Base-by-base conservation (phyloP, 92 coral and sea anemone species). In the Phenganax subtilis region DNA sequence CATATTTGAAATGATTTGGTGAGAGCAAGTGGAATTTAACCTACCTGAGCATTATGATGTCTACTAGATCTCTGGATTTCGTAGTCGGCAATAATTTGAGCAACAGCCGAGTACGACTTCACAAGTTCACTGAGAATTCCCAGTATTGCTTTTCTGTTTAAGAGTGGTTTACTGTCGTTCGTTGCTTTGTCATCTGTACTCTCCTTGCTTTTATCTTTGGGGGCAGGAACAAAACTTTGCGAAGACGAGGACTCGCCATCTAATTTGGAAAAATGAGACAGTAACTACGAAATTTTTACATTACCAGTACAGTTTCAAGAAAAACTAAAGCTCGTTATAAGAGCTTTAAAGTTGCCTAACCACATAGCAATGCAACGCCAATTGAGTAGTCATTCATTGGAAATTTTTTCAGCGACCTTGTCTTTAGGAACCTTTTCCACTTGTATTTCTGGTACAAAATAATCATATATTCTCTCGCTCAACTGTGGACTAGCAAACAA, bases 71-170 rank as follows among this genome's bases (percentile, higher is more conserved):
- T 63, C 74, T 79, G 83, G 11, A 79, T 54, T 79, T 79, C 83
- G 79, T 90, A 94, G 65, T 94, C 98, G 6, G 98, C 91, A 20
- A 94, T 91, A 55, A 94, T 88, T 80, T 94, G 98, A 54, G 97
- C 97, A 63, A 94, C 97, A 14, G 97, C 97, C 8, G 96, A 88
- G 44, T 94, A 94, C 0, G 98, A 92, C 81, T 94, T 94, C 51
- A 94, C 98, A 78, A 94, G 71, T 79, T 94, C 98, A 44, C 94
- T 93, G 57, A 94, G 77, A 81, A 94, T 81, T 77, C 88, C 83
- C 54, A 94, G 85, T 71, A 94, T 89, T 64, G 96, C 87, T n/a
- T 92, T 92, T 84, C 92, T 94, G 52, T 92, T 84, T 63, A 91
- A 73, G 54, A 94, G 91, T 54, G 93, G 91, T 84, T 94, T 92